Evolutionary conservation across 2,113 vertebrate species (phyloP).

Genomic region (Tinamus guttatus): DNA sequence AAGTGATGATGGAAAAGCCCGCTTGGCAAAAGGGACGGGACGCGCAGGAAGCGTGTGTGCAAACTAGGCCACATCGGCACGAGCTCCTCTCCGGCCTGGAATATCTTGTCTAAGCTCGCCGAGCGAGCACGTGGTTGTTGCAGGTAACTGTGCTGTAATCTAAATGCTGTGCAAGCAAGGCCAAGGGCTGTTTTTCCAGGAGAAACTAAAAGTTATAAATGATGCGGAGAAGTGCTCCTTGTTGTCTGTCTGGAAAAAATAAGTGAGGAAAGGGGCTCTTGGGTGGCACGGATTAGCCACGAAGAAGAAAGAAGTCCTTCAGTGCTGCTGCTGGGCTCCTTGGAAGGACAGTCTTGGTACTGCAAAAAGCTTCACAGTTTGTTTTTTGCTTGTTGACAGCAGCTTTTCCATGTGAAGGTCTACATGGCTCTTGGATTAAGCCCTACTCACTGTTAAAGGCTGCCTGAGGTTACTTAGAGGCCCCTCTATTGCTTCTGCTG

Average conservation of each 20-base stretch:
- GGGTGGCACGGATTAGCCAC: background rate
- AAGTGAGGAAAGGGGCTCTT: background rate
- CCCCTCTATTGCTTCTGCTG: background rate
- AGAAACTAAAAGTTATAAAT: background rate
- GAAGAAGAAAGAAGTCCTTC: background rate
- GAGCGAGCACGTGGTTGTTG: background rate
- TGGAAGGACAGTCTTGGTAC: background rate
- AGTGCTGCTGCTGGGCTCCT: background rate
- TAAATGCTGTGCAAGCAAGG: background rate
- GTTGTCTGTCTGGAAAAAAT: background rate
- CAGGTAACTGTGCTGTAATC: background rate
- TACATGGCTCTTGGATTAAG: slow-evolving; percentile 34
- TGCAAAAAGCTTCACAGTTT: slow-evolving; percentile 34
- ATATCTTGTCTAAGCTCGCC: background rate
- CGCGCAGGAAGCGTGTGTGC: background rate
- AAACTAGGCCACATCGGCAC: background rate
- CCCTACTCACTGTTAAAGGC: background rate
- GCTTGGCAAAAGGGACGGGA: background rate
- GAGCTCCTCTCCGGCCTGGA: background rate
- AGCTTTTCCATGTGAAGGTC: slow-evolving; percentile 40
- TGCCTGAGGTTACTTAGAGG: slow-evolving; percentile 3
- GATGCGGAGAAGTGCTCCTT: background rate
- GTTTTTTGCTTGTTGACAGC: background rate
- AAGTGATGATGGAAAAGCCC: background rate
- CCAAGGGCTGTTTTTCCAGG: background rate